phyloP scores from a whole-genome alignment of 2,113 vertebrate species.

The Mobula hypostoma region DNA sequence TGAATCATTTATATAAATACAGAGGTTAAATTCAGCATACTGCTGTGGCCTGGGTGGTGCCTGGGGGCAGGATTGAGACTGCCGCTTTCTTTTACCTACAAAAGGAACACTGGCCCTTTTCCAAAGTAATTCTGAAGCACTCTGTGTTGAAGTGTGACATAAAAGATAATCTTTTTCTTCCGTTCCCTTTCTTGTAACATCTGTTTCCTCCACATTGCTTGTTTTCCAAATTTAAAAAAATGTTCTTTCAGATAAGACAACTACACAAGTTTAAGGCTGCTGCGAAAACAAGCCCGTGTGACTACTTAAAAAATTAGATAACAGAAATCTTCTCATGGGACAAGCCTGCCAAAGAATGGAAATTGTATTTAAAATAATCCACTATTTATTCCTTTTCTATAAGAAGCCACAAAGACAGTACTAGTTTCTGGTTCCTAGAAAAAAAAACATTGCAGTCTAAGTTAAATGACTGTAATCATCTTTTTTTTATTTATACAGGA shows the following conservation, averaged over 20 bases:
- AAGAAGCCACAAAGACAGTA: not conserved
- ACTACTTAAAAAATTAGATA: not conserved
- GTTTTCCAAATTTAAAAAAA: not conserved
- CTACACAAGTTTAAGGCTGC: not conserved
- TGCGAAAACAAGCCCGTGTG: not conserved
- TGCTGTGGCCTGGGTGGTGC: not conserved
- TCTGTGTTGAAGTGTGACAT: not conserved
- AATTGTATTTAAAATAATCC: not conserved
- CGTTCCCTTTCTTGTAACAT: not conserved
- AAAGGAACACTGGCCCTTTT: not conserved
- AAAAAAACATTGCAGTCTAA: not conserved
- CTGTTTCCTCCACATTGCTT: conserved; percentile 1
- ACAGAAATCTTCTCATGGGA: not conserved
- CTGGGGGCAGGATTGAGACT: not conserved
- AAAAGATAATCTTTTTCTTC: not conserved
- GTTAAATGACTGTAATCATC: not conserved
- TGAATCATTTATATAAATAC: not conserved
- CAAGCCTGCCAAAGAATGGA: not conserved
- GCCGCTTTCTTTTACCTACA: not conserved
- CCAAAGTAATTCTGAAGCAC: not conserved
- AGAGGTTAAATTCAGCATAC: not conserved
- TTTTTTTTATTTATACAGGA: not conserved
- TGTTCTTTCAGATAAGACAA: not conserved
- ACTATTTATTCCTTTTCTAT: not conserved
- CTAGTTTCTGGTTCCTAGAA: not conserved